A percentile compares a stretch with the other conserved stretches of the same genome.
Conservation (phyloP, 2,797 vertebrate genomes). For the Acanthurus tractus region DNA sequence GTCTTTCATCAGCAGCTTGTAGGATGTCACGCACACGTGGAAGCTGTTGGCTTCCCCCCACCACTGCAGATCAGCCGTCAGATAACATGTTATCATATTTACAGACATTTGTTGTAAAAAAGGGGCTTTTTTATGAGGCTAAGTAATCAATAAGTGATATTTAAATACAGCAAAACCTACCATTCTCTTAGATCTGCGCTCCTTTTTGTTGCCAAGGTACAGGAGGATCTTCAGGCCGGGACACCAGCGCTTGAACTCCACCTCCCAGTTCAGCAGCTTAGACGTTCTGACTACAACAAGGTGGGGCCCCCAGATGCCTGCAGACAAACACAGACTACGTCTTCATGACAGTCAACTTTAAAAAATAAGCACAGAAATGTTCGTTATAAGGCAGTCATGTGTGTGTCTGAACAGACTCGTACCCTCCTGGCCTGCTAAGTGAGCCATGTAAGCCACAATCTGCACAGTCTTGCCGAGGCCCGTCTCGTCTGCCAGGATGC, state of each 20-base stretch:
- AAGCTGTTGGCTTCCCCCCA: conserved; percentile 93
- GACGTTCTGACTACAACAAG: conserved; percentile 94
- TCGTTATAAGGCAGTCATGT: background rate
- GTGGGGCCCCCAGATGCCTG: conserved; percentile 98
- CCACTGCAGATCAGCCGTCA: conserved; percentile 77
- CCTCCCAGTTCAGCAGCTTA: conserved; percentile 95
- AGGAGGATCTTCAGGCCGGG: conserved; percentile 95
- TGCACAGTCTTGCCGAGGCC: conserved; percentile 95
- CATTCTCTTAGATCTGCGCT: conserved; percentile 93
- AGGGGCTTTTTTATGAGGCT: background rate
- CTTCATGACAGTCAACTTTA: background rate
- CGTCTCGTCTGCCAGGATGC: conserved; percentile 93
- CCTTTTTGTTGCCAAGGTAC: conserved; percentile 92
- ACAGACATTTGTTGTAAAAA: background rate
- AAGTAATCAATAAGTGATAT: background rate
- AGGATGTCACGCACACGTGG: conserved; percentile 94
- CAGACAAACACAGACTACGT: conserved; percentile 10
- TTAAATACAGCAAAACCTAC: conserved; percentile 76
- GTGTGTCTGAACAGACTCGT: conserved; percentile 3
- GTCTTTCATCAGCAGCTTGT: conserved; percentile 94
- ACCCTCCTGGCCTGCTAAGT: conserved; percentile 93
- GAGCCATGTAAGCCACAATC: conserved; percentile 93
- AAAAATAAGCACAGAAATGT: background rate
- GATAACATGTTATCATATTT: conserved; percentile 1
- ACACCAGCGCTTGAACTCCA: conserved; percentile 98